phyloP scores from a whole-genome alignment of 64 coral and sea anemone genomes.

The Trachythela sp. region DNA sequence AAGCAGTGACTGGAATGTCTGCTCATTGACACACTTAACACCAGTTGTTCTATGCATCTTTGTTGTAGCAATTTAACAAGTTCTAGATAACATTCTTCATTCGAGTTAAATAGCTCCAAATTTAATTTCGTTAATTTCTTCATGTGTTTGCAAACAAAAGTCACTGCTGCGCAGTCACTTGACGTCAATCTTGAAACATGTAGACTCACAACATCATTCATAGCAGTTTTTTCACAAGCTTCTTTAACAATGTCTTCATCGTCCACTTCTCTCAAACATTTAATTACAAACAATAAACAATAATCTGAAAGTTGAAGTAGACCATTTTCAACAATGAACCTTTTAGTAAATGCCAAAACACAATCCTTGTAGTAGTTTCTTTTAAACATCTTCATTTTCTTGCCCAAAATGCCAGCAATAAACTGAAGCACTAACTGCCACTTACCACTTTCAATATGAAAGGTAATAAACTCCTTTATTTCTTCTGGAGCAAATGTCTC shows the following conservation, averaged over 20 bases:
- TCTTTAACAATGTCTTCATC: background rate
- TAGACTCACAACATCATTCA: background rate
- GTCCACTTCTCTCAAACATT: background rate
- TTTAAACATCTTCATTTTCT: background rate
- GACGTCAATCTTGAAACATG: background rate
- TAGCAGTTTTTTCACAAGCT: background rate
- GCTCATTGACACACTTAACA: too few species aligned
- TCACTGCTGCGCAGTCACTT: background rate
- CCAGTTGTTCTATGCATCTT: background rate
- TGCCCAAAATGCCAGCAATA: background rate
- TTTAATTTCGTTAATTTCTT: background rate
- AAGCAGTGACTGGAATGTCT: too few species aligned
- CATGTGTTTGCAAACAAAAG: background rate
- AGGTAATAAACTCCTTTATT: background rate
- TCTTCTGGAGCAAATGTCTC: background rate
- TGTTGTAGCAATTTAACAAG: background rate
- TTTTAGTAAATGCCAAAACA: background rate
- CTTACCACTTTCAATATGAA: background rate
- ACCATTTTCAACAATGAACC: background rate
- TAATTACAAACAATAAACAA: too few species aligned
- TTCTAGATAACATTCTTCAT: background rate
- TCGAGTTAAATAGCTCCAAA: background rate
- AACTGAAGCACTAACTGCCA: background rate
- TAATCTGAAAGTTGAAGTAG: too few species aligned
- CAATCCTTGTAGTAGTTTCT: background rate